Percentiles rank a stretch among this genome's conserved stretches.
Conservation (phyloP, 2,113 vertebrate species). For the Elaphurus davidianus region DNA sequence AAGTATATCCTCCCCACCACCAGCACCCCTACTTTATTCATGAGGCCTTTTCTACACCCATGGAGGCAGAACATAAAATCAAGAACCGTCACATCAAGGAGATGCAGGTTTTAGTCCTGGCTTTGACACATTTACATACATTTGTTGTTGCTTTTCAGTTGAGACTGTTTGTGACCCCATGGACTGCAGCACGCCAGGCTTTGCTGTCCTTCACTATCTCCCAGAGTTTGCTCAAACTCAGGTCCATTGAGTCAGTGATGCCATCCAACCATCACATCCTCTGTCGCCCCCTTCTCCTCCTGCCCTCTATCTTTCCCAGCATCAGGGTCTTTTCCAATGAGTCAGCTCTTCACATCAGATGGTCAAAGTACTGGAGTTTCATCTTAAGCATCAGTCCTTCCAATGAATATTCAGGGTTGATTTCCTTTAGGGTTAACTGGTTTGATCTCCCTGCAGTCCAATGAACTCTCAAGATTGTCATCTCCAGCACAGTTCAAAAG, state of each 20-base stretch:
- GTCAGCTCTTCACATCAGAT: not conserved
- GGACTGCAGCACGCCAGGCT: not conserved
- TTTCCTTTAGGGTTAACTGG: not conserved
- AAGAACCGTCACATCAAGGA: not conserved
- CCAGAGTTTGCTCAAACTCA: not conserved
- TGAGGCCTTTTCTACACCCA: not conserved
- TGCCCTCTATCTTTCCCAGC: not conserved
- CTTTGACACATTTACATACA: not conserved
- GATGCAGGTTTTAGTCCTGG: not conserved
- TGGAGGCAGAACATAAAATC: not conserved
- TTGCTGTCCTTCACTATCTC: not conserved
- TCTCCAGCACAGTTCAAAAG: not conserved
- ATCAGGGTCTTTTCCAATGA: not conserved
- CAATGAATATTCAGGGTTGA: not conserved
- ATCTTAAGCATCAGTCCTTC: not conserved
- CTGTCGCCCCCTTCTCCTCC: not conserved
- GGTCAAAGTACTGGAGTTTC: not conserved
- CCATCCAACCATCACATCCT: not conserved
- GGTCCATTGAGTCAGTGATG: not conserved
- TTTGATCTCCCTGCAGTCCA: not conserved
- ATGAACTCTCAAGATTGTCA: not conserved
- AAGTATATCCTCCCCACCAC: not conserved
- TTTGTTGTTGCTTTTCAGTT: not conserved
- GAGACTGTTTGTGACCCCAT: not conserved
- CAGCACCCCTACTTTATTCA: not conserved